A percentile compares a stretch with the other conserved stretches of the same genome.
Evolutionary conservation across 2,113 vertebrate genomes (phyloP).

Genomic region (Coregonus clupeaformis): DNA sequence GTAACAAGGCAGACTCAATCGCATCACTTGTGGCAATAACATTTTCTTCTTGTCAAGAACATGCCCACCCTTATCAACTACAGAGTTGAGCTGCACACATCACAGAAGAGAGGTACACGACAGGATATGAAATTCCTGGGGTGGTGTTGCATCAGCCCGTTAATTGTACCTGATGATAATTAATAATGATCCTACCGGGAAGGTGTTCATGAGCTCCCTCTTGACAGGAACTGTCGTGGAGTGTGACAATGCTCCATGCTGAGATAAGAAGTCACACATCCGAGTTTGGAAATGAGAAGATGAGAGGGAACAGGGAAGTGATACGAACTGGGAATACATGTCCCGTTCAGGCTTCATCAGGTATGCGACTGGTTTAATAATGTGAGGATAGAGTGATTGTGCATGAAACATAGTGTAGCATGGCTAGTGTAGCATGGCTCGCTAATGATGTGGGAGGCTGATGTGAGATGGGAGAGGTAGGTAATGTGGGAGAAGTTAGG

Average conservation of each 20-base stretch:
- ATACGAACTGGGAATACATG: conserved; percentile 58
- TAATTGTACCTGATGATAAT: conserved; percentile 70
- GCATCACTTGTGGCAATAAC: background rate
- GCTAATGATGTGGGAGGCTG: conserved; percentile 43
- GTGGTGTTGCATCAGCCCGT: conserved; percentile 46
- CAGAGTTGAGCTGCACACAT: background rate
- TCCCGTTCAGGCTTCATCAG: conserved; percentile 71
- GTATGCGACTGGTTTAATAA: conserved; percentile 72
- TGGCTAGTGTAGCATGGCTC: conserved; percentile 31
- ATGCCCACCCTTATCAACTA: conserved; percentile 27
- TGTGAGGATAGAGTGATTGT: conserved; percentile 31
- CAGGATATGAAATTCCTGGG: conserved; percentile 49
- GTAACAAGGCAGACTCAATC: background rate
- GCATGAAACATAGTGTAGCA: conserved; percentile 37
- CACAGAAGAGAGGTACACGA: conserved; percentile 26
- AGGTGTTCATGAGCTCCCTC: conserved; percentile 50
- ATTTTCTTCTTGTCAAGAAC: background rate
- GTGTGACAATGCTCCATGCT: conserved; percentile 43
- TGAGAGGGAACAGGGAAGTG: conserved; percentile 37
- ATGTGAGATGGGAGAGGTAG: conserved; percentile 35
- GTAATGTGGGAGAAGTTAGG: conserved; percentile 27
- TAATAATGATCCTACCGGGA: conserved; percentile 62
- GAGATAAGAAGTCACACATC: conserved; percentile 41
- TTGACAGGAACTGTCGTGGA: conserved; percentile 23
- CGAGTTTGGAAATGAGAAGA: conserved; percentile 45